Percentiles rank a stretch among this genome's conserved stretches.
These are phyloP conservation scores for Corvus cornix DNA, from an alignment of 2,113 vertebrate species.

Conservation along the genomic window DNA sequence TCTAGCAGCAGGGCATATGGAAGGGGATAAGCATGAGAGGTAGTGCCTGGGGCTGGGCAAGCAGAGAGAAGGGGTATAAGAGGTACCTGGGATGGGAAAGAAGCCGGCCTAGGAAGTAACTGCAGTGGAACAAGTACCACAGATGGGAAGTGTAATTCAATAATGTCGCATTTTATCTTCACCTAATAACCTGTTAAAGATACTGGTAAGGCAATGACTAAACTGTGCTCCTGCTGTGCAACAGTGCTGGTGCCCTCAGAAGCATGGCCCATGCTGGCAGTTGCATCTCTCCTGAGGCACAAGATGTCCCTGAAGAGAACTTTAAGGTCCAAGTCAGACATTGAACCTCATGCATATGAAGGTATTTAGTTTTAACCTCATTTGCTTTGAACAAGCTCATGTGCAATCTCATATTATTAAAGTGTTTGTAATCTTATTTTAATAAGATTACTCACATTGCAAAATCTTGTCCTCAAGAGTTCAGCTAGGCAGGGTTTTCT, in stretches of 20 bases:
- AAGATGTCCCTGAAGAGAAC: not conserved
- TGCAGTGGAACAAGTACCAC: not conserved
- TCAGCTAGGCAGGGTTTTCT: not conserved
- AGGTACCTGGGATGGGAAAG: not conserved
- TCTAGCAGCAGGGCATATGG: not conserved
- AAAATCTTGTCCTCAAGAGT: not conserved
- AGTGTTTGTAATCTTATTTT: not conserved
- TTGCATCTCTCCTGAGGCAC: not conserved
- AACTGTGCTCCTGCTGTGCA: not conserved
- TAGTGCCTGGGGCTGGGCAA: not conserved
- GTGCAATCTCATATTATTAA: not conserved
- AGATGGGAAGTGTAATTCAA: not conserved
- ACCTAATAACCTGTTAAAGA: not conserved
- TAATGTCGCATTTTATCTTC: not conserved
- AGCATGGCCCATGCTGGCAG: not conserved
- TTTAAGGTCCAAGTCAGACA: not conserved
- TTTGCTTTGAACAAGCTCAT: not conserved
- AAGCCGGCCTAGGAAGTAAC: not conserved
- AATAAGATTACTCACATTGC: not conserved
- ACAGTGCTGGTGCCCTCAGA: not conserved
- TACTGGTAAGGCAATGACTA: not conserved
- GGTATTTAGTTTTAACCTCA: not conserved
- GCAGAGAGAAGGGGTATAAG: not conserved
- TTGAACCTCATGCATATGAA: fast-evolving
- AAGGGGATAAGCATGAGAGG: not conserved